phyloP scores from a whole-genome alignment of 2,113 vertebrate species.

The Nibea albiflora region DNA sequence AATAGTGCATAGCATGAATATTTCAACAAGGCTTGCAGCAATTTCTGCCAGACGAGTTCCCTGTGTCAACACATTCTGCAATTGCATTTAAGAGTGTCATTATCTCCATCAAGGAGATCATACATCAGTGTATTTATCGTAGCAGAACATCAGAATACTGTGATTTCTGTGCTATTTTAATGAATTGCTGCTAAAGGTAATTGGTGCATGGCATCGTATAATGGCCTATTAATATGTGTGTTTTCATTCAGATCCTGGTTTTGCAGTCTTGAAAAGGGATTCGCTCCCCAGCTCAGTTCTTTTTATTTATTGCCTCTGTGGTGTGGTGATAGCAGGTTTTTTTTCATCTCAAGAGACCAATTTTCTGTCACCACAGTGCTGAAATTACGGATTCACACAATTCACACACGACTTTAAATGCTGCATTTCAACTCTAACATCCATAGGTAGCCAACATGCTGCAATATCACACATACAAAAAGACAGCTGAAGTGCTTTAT shows the following conservation, averaged over 20 bases:
- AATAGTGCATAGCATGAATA: background rate
- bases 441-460: too few species aligned
- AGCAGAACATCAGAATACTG: background rate
- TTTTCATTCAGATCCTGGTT: background rate
- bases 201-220: background rate
- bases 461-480: constrained; percentile 1
- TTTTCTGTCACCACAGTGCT: background rate
- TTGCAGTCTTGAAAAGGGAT: background rate
- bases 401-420: background rate
- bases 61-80: background rate
- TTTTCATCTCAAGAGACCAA: background rate
- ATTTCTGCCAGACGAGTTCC: background rate
- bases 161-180: background rate
- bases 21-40: background rate
- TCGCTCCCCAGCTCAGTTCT: background rate
- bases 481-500: background rate
- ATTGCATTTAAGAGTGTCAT: background rate
- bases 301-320: background rate
- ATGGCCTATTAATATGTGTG: background rate
- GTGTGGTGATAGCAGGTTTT: background rate
- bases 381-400: background rate
- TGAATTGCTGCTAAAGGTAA: background rate
- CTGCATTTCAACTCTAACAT: background rate
- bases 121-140: background rate
- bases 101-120: background rate